Percentiles rank a stretch among this genome's conserved stretches.
Conservation (phyloP, 2,797 vertebrate genomes). For the Discoglossus pictus region DNA sequence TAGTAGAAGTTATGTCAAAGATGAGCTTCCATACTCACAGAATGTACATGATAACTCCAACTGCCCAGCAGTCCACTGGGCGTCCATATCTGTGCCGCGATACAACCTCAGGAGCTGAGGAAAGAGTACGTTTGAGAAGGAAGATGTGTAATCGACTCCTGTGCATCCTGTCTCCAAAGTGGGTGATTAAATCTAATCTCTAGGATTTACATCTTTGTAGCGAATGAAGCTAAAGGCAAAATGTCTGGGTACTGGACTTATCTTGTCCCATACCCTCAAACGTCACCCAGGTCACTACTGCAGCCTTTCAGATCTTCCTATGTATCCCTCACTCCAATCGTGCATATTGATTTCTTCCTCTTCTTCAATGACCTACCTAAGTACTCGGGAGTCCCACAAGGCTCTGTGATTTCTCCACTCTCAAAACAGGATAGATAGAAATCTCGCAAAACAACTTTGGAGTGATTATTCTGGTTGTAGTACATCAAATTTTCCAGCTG, state of each 20-base stretch:
- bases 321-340: too few species aligned
- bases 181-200: too few species aligned
- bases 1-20: too few species aligned
- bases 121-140: not conserved
- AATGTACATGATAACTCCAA: slow-evolving; percentile 85
- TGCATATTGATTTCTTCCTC: too few species aligned
- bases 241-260: not conserved
- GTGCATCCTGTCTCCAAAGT: too few species aligned
- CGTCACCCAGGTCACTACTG: too few species aligned
- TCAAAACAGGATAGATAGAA: slow-evolving; percentile 86
- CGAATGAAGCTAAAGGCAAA: too few species aligned
- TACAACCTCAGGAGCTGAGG: slow-evolving; percentile 81
- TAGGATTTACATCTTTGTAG: too few species aligned
- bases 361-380: slow-evolving; percentile 78
- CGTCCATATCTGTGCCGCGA: slow-evolving; percentile 83
- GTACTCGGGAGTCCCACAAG: slow-evolving; percentile 85
- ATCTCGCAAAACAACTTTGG: slow-evolving; percentile 84
- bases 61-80: slow-evolving; percentile 87
- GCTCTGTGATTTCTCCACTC: slow-evolving; percentile 84
- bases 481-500: slow-evolving; percentile 74
- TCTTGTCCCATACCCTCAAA: too few species aligned
- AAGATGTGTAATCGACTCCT: not conserved
- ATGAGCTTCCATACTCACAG: slow-evolving; percentile 70
- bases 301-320: too few species aligned
- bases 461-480: slow-evolving; percentile 77